phyloP scores from a whole-genome alignment of 2,113 vertebrate species.

The Xiphophorus hellerii region DNA sequence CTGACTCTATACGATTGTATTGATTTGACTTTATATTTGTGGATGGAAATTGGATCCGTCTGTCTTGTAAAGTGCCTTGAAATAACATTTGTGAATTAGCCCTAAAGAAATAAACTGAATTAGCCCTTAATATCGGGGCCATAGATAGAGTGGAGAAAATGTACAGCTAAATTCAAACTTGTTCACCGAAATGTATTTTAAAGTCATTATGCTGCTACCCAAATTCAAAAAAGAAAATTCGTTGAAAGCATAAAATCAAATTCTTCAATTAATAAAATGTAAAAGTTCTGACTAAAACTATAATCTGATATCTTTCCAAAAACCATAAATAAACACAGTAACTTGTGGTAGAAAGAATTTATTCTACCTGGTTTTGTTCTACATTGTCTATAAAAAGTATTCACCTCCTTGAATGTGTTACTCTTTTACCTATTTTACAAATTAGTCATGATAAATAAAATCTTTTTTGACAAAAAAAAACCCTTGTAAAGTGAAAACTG shows the following conservation, averaged over 20 bases:
- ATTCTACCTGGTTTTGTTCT: neutral
- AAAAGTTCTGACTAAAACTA: neutral
- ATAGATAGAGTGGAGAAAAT: neutral
- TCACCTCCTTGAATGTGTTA: no score
- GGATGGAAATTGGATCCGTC: neutral
- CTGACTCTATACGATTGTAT: neutral
- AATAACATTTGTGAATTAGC: neutral
- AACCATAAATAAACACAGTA: neutral
- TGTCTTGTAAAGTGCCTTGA: neutral
- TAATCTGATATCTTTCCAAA: conserved; percentile 4
- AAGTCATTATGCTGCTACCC: neutral
- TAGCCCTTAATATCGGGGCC: neutral
- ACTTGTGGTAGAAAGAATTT: neutral
- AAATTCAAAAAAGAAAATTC: neutral
- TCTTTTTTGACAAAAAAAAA: no score
- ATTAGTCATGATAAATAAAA: no score
- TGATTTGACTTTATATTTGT: neutral
- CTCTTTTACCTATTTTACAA: no score
- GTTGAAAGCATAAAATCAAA: neutral
- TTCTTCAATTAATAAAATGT: neutral
- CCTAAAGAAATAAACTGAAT: neutral
- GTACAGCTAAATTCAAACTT: neutral
- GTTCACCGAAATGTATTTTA: neutral
- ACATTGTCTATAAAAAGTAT: no score
- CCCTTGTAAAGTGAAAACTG: no score